Conservation (phyloP, 2,888 invertebrate genomes). For the Leptopterna dolabrata region DNA sequence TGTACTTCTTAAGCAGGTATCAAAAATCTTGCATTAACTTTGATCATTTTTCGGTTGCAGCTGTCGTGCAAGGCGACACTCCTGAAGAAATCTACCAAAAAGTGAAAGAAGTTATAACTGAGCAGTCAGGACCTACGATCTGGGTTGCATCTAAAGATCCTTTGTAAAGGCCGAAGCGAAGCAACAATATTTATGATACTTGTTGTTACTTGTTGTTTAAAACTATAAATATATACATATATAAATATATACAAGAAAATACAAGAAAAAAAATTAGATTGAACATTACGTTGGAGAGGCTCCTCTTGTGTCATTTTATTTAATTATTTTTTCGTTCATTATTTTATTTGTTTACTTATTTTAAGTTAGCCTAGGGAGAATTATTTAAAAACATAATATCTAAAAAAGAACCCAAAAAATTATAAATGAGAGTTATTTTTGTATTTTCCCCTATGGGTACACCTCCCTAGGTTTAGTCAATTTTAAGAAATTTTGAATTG, state of each 20-base stretch:
- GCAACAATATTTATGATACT: constrained; percentile 47
- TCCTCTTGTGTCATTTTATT: constrained; percentile 45
- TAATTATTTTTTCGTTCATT: constrained; percentile 15
- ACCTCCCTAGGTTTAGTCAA: constrained; percentile 44
- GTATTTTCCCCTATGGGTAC: constrained; percentile 39
- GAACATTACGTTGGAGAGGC: constrained; percentile 40
- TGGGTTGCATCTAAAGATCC: constrained; percentile 98
- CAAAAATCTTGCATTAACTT: no score
- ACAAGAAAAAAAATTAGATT: constrained; percentile 12
- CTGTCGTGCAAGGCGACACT: constrained; percentile 96
- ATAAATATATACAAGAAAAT: constrained; percentile 47
- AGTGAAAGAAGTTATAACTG: constrained; percentile 93
- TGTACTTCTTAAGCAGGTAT: no score
- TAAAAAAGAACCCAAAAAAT: constrained; percentile 43
- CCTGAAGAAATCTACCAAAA: constrained; percentile 96
- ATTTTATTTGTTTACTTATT: neutral
- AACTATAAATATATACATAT: constrained; percentile 56
- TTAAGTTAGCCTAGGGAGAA: constrained; percentile 30
- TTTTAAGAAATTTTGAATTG: constrained; percentile 29
- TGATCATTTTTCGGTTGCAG: constrained; percentile 69
- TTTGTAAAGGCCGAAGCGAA: constrained; percentile 73
- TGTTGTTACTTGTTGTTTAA: constrained; percentile 57
- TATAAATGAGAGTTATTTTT: constrained; percentile 49
- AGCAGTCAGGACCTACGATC: constrained; percentile 94
- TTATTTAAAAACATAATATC: constrained; percentile 5